Evolutionary conservation across 2,113 vertebrate species (phyloP).

Genomic region (Psammodynastes pulverulentus): DNA sequence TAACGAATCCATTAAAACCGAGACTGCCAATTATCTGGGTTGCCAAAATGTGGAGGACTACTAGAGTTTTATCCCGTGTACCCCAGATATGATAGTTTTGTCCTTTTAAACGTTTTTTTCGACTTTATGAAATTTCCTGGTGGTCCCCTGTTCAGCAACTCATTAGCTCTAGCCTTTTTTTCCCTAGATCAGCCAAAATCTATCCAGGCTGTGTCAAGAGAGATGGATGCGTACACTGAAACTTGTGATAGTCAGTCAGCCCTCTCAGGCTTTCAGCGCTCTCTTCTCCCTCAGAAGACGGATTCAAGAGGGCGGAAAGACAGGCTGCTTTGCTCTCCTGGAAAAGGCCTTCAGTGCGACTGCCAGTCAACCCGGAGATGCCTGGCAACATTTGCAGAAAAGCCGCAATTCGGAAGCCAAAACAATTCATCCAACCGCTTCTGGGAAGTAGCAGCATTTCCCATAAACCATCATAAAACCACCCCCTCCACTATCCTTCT

Average conservation of each 20-base stretch:
- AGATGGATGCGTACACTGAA: neutral
- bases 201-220: neutral
- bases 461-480: neutral
- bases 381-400: neutral
- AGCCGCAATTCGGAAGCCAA: neutral
- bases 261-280: neutral
- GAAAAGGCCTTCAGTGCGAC: neutral
- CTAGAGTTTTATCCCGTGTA: neutral
- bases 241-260: neutral
- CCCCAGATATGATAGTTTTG: neutral
- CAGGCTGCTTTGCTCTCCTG: neutral
- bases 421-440: neutral
- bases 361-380: neutral
- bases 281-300: neutral
- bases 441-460: too few species aligned
- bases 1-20: neutral
- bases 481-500: neutral
- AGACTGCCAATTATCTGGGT: neutral
- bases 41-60: neutral
- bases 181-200: neutral
- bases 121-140: neutral
- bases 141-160: neutral
- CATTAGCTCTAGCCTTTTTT: neutral
- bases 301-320: neutral
- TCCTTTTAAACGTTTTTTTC: neutral